phyloP scores from a whole-genome alignment of 2,888 invertebrate species.

The Drosophila maculinotata region DNA sequence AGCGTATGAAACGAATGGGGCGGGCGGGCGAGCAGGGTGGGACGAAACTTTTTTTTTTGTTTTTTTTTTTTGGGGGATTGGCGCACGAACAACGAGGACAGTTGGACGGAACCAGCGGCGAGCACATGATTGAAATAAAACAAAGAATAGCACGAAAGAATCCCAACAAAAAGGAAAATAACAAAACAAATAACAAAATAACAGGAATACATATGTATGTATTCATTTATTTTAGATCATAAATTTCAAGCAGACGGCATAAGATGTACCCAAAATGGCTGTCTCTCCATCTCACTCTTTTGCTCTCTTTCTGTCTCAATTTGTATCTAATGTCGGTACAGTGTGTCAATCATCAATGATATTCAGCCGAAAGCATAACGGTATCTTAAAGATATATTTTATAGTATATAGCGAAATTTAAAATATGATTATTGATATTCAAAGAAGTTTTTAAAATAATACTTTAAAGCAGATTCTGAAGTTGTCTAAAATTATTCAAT shows the following conservation, averaged over 20 bases:
- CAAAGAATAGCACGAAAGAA: constrained; percentile 49
- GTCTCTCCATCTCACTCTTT: neutral
- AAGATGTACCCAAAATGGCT: constrained; percentile 39
- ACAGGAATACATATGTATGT: constrained; percentile 15
- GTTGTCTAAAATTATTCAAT: too few relatives aligned
- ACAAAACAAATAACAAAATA: constrained; percentile 25
- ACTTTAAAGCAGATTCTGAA: too few relatives aligned
- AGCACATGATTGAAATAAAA: constrained; percentile 79
- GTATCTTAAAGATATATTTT: neutral
- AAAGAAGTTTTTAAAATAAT: neutral
- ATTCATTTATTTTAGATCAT: constrained; percentile 57
- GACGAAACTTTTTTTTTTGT: too few relatives aligned
- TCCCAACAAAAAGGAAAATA: constrained; percentile 53
- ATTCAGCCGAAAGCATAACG: neutral
- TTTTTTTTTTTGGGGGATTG: constrained; percentile 28
- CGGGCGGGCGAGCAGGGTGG: too few relatives aligned
- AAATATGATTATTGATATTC: neutral
- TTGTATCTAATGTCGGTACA: constrained; percentile 42
- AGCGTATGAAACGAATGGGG: constrained; percentile 5
- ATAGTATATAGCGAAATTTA: neutral
- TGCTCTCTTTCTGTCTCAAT: neutral
- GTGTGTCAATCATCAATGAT: constrained; percentile 47
- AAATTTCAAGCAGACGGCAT: constrained; percentile 53
- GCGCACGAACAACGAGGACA: constrained; percentile 42
- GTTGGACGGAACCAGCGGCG: constrained; percentile 34